A percentile compares a stretch with the other conserved stretches of the same genome.
These are phyloP conservation scores for Anguilla megastoma DNA, from an alignment of 2,797 vertebrate species.

Conservation along the genomic window DNA sequence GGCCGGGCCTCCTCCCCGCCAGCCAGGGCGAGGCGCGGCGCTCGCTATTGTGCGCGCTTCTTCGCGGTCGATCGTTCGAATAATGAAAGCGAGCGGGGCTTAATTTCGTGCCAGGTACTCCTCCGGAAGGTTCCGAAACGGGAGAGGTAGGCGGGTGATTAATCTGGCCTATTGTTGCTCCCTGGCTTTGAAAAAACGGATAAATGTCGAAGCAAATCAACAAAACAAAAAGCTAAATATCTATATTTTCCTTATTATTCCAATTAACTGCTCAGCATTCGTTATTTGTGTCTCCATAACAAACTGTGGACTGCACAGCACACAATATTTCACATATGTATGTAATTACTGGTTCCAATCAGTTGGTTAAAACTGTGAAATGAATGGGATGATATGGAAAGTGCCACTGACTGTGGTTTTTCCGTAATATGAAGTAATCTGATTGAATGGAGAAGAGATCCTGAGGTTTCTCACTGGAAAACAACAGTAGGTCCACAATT, in stretches of 20 bases:
- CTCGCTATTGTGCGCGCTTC: not conserved
- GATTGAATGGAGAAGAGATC: not conserved
- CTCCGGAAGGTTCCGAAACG: not conserved
- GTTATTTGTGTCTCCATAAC: not conserved
- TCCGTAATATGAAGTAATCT: not conserved
- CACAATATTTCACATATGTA: not conserved
- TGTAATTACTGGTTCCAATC: not conserved
- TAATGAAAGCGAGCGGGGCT: not conserved
- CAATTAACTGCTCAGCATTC: not conserved
- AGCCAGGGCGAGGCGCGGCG: not conserved
- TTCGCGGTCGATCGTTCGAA: conserved; percentile 3
- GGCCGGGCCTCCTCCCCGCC: too few relatives aligned
- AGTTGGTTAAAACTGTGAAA: not conserved
- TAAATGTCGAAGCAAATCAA: not conserved
- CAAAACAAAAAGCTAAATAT: not conserved
- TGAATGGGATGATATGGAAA: not conserved
- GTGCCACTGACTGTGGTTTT: not conserved
- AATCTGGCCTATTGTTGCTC: not conserved
- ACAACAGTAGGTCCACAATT: not conserved
- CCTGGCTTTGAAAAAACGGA: too few relatives aligned
- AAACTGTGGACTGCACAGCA: not conserved
- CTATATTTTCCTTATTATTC: not conserved
- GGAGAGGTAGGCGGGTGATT: not conserved
- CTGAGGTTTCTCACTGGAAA: not conserved
- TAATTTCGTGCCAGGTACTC: not conserved